Percentiles rank a stretch among this genome's conserved stretches.
Evolutionary conservation across 2,888 invertebrate species (phyloP).

Genomic region (Microplitis deprimator): DNA sequence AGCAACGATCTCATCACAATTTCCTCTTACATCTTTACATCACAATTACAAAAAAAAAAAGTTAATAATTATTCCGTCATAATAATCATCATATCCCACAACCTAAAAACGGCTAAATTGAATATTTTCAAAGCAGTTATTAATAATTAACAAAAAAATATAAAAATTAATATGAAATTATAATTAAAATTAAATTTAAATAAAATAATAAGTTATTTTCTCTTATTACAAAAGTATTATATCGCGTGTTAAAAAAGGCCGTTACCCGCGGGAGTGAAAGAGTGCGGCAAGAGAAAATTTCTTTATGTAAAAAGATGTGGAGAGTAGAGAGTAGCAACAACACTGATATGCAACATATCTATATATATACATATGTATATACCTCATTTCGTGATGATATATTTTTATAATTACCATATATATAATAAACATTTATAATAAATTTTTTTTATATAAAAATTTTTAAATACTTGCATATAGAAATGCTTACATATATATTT

Average conservation of each 20-base stretch:
- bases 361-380: background rate
- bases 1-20: too few species aligned
- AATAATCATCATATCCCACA: too few species aligned
- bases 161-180: background rate
- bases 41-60: too few species aligned
- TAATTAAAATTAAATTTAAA: background rate
- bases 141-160: too few species aligned
- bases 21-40: too few species aligned
- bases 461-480: too few species aligned
- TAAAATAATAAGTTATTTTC: background rate
- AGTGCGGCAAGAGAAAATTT: slow-evolving; percentile 12
- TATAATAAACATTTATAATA: background rate
- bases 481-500: too few species aligned
- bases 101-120: too few species aligned
- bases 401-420: slow-evolving; percentile 1
- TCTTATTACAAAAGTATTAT: slow-evolving; percentile 2
- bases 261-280: slow-evolving; percentile 4
- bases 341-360: background rate
- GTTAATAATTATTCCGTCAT: too few species aligned
- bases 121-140: too few species aligned
- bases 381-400: background rate
- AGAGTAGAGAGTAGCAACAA: slow-evolving; percentile 2
- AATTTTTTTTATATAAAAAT: too few species aligned
- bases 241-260: slow-evolving; percentile 15
- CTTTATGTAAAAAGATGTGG: background rate